Evolutionary conservation across 2,113 vertebrate genomes (phyloP), one percentile per base, ranked within the genome.

Genomic region (Sisor rabdophorus): DNA sequence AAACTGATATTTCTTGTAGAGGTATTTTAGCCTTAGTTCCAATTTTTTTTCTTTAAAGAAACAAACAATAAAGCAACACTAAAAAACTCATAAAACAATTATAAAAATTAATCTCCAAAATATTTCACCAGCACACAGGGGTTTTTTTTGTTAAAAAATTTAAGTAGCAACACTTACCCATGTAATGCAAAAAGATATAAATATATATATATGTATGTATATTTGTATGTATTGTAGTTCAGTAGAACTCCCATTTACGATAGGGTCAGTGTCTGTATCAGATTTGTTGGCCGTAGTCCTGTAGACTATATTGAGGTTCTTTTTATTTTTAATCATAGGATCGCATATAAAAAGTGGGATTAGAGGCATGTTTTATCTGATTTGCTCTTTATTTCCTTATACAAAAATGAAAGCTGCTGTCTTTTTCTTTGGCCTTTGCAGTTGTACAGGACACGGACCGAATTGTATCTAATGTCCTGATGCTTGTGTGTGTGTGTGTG

Each of bases 231-330:
- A 70, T 56, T 59, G 30, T 71, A 77, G 63, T 70, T 68, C 48
- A 68, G 68, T 77, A 77, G 76, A 77, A 79, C 58, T 72, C 59
- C 40, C 67, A 60, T 79, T 75, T 44, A 76, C 53, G 24, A 54
- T 65, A 64, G 61, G 80, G 73, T 76, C 76, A 72, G 71, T 70
- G 75, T 81, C 71, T 75, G 76, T 82, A 79, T 82, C 67, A 81
- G 76, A 75, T 75, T 71, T 75, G 71, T 71, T 75, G 73, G 67
- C 71, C 40, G 50, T 36, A 68, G 44, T 75, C 63, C 63, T 74
- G 70, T 73, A 73, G 75, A 47, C 32, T 52, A 22, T 73, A 56
- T 61, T 52, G 50, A 69, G 50, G 16, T n/a, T 78, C 75, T 52
- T 69, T 69, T 28, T 64, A 61, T 24, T 61, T 77, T 24, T 17